These are phyloP conservation scores for Phylloscopus whistleri DNA, from an alignment of 2,113 vertebrate species.

Conservation along the genomic window DNA sequence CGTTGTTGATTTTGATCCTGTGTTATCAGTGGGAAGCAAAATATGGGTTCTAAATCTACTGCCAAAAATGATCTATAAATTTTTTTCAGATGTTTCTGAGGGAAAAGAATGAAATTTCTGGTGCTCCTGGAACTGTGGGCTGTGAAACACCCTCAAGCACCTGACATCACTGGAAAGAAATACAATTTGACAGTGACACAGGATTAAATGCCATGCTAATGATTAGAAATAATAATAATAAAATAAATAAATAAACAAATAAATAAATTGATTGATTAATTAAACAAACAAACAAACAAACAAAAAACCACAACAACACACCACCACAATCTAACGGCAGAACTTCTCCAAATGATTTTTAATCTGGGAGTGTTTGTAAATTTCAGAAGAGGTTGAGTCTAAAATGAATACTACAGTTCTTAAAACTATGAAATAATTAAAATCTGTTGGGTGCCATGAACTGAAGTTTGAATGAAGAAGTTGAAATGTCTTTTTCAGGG, in stretches of 20 bases:
- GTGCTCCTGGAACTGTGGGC: neutral
- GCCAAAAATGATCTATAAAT: neutral
- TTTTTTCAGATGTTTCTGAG: neutral
- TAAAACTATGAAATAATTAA: neutral
- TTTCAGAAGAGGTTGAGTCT: neutral
- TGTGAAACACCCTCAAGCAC: neutral
- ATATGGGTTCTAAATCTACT: neutral
- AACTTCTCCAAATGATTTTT: neutral
- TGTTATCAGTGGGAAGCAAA: neutral
- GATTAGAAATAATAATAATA: neutral
- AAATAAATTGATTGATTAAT: neutral
- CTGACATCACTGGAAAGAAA: neutral
- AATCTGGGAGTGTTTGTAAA: neutral
- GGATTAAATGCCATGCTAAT: neutral
- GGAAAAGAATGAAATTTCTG: neutral
- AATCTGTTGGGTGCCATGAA: neutral
- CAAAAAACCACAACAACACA: too few species aligned
- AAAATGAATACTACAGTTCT: neutral
- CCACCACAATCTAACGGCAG: neutral
- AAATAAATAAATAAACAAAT: too few species aligned
- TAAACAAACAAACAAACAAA: neutral
- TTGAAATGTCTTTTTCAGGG: neutral
- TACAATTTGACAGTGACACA: neutral
- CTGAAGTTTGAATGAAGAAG: neutral
- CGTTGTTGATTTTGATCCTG: neutral